Evolutionary conservation across 2,888 invertebrate genomes (phyloP), one percentile per base, ranked within the genome.

Genomic region (Muschampia plurimacula): DNA sequence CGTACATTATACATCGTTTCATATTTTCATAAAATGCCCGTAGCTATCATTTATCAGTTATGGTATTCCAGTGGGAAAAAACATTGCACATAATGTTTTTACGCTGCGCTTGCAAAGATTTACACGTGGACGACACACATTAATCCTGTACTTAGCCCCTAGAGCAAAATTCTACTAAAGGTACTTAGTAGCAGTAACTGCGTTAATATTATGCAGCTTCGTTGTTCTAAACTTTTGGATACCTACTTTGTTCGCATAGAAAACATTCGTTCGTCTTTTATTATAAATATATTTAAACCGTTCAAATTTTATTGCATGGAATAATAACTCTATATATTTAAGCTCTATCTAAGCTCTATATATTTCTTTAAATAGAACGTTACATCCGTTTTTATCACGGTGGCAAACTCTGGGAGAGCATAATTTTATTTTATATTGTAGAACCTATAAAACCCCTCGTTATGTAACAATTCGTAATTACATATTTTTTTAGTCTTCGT

Each of bases 31-130:
- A 89, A 86, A 89, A 83, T 84, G 86, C 86, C 86, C 80, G 82
- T 82, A 84, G 89, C 87, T 80, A 88, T 89, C 85, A 87, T 90
- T 91, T 89, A 89, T 91, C 90, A 89, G 88, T 85, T 88, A 87
- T 84, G 85, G 86, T 86, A 83, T 83, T 82, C 86, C 86, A 79
- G 81, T 77, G 86, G 83, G 87, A 84, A 83, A 80, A 84, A 86
- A 86, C 85, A 85, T 86, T 88, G 88, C 84, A 86, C 86, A 86
- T 86, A 88, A 85, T 87, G 87, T 90, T 90, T 89, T 88, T 90
- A 89, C 85, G 83, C 79, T 82, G 78, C 79, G 80, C 83, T 82
- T 81, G 83, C 82, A 79, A 82, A 86, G 88, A 88, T 89, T 90
- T 86, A 87, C 86, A 85, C 85, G 82, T 82, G 81, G 80, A 83